phyloP scores from a whole-genome alignment of 2,113 vertebrate species.

The Dascyllus trimaculatus region DNA sequence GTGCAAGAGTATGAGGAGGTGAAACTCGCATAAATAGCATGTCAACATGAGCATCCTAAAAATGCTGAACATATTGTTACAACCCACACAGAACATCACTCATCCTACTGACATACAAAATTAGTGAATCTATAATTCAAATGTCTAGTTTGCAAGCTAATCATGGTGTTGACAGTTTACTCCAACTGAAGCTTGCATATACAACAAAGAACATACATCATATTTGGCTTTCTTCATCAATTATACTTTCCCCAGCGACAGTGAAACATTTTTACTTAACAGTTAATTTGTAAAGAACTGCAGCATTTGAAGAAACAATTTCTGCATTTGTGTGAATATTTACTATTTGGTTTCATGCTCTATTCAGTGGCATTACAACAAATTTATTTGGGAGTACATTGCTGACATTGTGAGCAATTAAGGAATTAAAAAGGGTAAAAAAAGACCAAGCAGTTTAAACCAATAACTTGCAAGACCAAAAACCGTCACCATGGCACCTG shows the following conservation, averaged over 20 bases:
- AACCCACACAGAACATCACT: no score
- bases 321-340: not conserved
- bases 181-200: no score
- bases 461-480: not conserved
- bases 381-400: not conserved
- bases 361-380: no score
- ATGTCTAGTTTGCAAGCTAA: not conserved
- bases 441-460: constrained; percentile 1
- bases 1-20: not conserved
- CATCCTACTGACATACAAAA: no score
- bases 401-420: not conserved
- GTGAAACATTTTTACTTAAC: no score
- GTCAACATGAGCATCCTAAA: not conserved
- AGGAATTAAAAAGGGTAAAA: not conserved
- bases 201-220: no score
- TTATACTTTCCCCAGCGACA: no score
- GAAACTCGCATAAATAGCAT: not conserved
- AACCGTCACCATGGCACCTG: constrained; percentile 31
- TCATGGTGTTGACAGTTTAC: no score
- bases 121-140: not conserved
- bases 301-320: no score
- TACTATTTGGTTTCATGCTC: no score
- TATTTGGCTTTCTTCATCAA: no score
- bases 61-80: not conserved
- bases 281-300: no score